phyloP scores from a whole-genome alignment of 2,797 vertebrate genomes.

The Potorous gilbertii region DNA sequence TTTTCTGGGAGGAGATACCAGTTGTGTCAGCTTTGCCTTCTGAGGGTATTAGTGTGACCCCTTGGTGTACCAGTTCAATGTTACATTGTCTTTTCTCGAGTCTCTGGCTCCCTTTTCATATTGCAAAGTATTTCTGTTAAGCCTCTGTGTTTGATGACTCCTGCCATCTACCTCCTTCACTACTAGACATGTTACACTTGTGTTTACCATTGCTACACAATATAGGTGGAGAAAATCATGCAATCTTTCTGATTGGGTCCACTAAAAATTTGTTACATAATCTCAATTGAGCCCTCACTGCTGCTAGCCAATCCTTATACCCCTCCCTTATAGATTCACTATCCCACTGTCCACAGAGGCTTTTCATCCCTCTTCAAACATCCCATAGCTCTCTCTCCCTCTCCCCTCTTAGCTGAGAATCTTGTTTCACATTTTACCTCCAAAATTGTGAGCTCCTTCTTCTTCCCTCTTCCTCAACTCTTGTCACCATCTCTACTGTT shows the following conservation, averaged over 20 bases:
- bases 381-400: no score
- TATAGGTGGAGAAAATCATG: no score
- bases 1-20: neutral
- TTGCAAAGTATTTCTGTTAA: neutral
- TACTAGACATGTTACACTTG: neutral
- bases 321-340: neutral
- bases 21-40: neutral
- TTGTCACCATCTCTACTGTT: no score
- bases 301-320: neutral
- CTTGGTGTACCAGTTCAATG: no score
- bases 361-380: no score
- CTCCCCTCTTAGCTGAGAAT: no score
- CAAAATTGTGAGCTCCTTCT: no score
- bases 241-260: neutral
- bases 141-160: neutral
- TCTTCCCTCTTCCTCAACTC: no score
- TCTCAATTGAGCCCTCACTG: neutral
- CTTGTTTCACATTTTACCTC: no score
- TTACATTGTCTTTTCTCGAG: neutral
- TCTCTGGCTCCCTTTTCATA: neutral
- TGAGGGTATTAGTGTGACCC: no score
- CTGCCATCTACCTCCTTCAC: neutral
- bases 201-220: no score
- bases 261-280: neutral
- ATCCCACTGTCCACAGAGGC: no score